Conservation (phyloP, 1,140 invertebrate genomes). For the Oreohelix idahoensis region DNA sequence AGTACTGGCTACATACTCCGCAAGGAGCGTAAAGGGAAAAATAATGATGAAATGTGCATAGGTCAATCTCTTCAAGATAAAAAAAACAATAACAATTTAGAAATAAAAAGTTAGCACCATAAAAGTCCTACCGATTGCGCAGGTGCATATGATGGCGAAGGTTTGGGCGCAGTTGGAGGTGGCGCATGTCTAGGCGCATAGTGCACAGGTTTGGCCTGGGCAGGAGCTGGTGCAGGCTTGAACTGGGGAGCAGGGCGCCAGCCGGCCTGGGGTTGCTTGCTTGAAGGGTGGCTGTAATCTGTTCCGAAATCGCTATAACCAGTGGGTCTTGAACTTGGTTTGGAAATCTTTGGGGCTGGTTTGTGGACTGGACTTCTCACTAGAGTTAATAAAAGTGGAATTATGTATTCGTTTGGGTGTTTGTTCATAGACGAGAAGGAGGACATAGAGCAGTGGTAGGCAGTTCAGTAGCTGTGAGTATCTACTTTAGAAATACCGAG, state of each 20-base stretch:
- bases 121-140: not conserved
- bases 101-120: no score
- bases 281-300: constrained; percentile 54
- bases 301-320: constrained; percentile 50
- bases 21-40: no score
- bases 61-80: not conserved
- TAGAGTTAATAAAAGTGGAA: no score
- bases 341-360: constrained; percentile 35
- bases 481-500: no score
- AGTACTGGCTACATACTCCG: no score
- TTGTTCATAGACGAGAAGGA: no score
- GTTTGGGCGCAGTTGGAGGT: not conserved
- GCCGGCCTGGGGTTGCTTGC: constrained; percentile 48
- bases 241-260: constrained; percentile 43
- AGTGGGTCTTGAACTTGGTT: constrained; percentile 6
- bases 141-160: not conserved
- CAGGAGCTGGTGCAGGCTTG: constrained; percentile 42
- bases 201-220: not conserved
- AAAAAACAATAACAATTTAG: no score
- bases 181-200: not conserved
- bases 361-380: constrained; percentile 27
- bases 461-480: no score
- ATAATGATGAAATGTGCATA: not conserved
- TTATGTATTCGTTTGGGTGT: no score
- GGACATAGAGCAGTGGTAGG: no score